Evolutionary conservation across 2,113 vertebrate genomes (phyloP).

Genomic region (Cyprinodon variegatus): DNA sequence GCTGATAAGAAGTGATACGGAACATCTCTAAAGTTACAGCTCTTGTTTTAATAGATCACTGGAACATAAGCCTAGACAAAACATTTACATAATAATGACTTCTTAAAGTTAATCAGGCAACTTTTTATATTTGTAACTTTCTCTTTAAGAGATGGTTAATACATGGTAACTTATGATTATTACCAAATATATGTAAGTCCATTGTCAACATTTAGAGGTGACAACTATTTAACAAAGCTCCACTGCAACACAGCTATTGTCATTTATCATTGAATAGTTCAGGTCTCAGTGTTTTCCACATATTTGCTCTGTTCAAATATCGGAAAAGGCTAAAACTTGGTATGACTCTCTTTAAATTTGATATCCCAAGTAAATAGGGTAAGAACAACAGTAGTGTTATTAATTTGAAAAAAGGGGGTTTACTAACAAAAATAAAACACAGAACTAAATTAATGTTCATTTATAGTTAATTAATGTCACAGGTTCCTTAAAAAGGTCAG

Average conservation of each 20-base stretch:
- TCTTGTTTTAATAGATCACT: not conserved
- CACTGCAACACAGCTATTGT: not conserved
- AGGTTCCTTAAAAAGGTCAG: too few species aligned
- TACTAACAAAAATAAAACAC: too few species aligned
- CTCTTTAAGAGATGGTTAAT: not conserved
- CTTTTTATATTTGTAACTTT: not conserved
- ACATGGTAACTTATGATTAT: not conserved
- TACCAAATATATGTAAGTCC: conserved; percentile 16
- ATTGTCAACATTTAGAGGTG: conserved; percentile 1
- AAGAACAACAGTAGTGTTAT: too few species aligned
- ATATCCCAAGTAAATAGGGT: too few species aligned
- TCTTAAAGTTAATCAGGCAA: not conserved
- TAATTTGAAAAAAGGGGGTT: too few species aligned
- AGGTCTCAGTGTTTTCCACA: too few species aligned
- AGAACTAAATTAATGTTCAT: too few species aligned
- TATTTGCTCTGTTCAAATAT: too few species aligned
- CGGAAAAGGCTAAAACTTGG: too few species aligned
- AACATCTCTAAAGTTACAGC: not conserved
- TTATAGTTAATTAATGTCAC: too few species aligned
- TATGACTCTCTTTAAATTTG: too few species aligned
- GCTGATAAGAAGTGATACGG: not conserved
- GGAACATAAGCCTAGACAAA: not conserved
- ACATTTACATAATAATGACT: not conserved
- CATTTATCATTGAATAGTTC: too few species aligned
- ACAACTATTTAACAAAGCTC: conserved; percentile 4